Evolutionary conservation across 2,888 invertebrate species (phyloP), one percentile per base, ranked within the genome.

Genomic region (Thereva unica): DNA sequence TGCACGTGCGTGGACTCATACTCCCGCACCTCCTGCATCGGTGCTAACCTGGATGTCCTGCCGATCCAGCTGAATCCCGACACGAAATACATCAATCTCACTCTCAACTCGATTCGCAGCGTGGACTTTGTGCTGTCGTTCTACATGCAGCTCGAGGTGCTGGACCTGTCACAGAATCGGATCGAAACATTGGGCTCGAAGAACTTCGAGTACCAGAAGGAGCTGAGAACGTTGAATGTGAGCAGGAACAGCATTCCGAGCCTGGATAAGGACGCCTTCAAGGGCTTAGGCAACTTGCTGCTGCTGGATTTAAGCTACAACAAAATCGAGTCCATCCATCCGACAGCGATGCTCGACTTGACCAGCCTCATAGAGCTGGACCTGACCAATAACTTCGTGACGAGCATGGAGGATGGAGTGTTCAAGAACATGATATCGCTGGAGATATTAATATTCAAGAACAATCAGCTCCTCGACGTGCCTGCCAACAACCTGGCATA

Each of bases 21-120:
- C 71, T 86, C 91, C 71, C 86, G 86, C 68, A 90, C 90, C 38
- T 86, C 88, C 71, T 94, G 94, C 80, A 87, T 89, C 72, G 87
- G 87, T 75, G 91, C 92, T 64, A 87, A 86, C 69, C 85, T 94
- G 72, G 92, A 92, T 78, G 89, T 92, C 74, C 91, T 94, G 64
- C 94, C 94, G 69, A 93, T 93, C 74, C 93, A 93, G 77, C 85
- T 94, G 72, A 94, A 94, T 80, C 95, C 95, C 47, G 92, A 92
- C 78, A 87, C 92, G 57, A 87, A 87, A 63, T 87, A 89, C 80
- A 89, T 95, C 76, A 90, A 91, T 77, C 86, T 95, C 67, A 89
- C 90, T n/a, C 86, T 88, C 77, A 95, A 95, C 80, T 87, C 88
- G 72, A 92, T 96, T 76, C 85, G 86, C 76, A 88, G 86, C 75